Conservation (phyloP, 2,888 invertebrate species). For the Dromius quadrimaculatus region DNA sequence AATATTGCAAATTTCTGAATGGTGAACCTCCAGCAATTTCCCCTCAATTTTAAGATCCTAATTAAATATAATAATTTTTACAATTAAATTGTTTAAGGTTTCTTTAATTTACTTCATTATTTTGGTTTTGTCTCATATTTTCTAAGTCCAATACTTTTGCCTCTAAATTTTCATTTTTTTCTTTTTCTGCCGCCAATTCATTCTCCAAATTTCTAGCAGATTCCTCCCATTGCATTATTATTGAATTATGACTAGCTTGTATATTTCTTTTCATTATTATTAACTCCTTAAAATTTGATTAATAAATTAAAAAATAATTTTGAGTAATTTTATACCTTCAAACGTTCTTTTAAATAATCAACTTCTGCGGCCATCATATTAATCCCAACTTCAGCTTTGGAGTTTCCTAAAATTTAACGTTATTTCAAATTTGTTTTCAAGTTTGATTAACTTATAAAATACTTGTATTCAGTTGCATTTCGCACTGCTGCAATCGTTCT, state of each 20-base stretch:
- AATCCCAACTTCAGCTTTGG: constrained; percentile 45
- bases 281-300: constrained; percentile 22
- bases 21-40: constrained; percentile 14
- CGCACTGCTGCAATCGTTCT: constrained; percentile 6
- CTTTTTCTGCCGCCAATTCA: constrained; percentile 3
- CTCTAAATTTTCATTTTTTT: constrained; percentile 18
- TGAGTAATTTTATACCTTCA: constrained; percentile 36
- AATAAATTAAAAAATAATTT: not conserved
- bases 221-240: constrained; percentile 43
- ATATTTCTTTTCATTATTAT: constrained; percentile 43
- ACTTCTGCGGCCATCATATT: constrained; percentile 42
- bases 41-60: constrained; percentile 5
- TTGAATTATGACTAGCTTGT: constrained; percentile 40
- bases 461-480: constrained; percentile 4
- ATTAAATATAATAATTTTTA: not conserved
- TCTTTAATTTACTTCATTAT: not conserved
- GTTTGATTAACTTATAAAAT: too few relatives aligned
- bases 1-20: constrained; percentile 30
- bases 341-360: constrained; percentile 45
- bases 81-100: constrained; percentile 4
- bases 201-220: constrained; percentile 15
- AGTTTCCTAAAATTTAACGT: constrained; percentile 40
- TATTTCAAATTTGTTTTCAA: not conserved
- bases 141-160: constrained; percentile 1
- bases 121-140: not conserved